These are phyloP conservation scores for Paracyclopina nana DNA, from an alignment of 1,140 invertebrate species.

Conservation along the genomic window DNA sequence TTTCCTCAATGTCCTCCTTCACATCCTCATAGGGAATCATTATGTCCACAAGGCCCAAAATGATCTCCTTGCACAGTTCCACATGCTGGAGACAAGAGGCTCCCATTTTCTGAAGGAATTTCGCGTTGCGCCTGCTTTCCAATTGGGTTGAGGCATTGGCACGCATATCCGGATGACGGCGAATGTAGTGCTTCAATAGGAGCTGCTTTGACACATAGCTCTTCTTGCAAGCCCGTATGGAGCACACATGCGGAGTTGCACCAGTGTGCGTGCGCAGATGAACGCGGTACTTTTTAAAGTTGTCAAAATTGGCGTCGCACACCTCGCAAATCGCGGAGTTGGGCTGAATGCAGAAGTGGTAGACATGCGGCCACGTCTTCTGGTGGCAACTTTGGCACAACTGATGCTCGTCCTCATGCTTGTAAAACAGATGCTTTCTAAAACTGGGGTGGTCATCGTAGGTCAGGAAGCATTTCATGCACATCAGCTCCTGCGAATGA, in stretches of 20 bases:
- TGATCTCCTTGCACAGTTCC: no score
- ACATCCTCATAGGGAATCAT: background rate
- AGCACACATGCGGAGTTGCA: constrained; percentile 2
- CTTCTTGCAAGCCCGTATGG: background rate
- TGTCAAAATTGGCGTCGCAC: constrained; percentile 3
- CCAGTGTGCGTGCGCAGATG: constrained; percentile 7
- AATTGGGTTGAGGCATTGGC: no score
- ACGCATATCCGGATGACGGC: constrained; percentile 12
- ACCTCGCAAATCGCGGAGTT: constrained; percentile 1
- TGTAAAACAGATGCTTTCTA: constrained; percentile 13
- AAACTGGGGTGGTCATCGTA: constrained; percentile 3
- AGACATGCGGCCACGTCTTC: constrained; percentile 16
- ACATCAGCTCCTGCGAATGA: constrained; percentile 15
- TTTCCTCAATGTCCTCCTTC: background rate
- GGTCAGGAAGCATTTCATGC: constrained; percentile 16
- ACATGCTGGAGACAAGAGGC: background rate
- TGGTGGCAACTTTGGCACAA: constrained; percentile 6
- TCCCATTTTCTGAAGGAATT: background rate
- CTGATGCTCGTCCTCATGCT: constrained; percentile 6
- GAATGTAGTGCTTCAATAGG: constrained; percentile 15
- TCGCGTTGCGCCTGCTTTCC: background rate
- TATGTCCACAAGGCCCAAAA: background rate
- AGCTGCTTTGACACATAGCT: constrained; percentile 6
- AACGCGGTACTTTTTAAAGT: constrained; percentile 3
- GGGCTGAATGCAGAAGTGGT: constrained; percentile 14